A percentile compares a stretch with the other conserved stretches of the same genome.
Conservation (phyloP, 2,797 vertebrate genomes). For the Rachycentron canadum region DNA sequence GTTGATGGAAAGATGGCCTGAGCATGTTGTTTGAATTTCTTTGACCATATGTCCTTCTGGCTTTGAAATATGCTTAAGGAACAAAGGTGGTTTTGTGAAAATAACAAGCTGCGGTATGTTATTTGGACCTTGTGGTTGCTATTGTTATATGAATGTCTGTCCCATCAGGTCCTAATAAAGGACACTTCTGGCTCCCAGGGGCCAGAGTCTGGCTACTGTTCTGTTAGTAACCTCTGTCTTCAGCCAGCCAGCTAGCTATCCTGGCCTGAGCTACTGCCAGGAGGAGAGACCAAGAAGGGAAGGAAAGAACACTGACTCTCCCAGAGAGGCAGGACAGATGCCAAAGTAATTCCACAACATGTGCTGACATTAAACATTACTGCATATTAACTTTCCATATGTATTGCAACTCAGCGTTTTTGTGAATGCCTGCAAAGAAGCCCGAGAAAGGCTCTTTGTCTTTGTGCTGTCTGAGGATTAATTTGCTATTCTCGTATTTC, state of each 20-base stretch:
- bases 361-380: slow-evolving; percentile 90
- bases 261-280: slow-evolving; percentile 78
- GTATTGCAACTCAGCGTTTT: slow-evolving; percentile 87
- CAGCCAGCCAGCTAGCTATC: slow-evolving; percentile 73
- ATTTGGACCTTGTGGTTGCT: slow-evolving; percentile 63
- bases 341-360: slow-evolving; percentile 89
- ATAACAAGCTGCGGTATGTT: slow-evolving; percentile 41
- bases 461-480: slow-evolving; percentile 84
- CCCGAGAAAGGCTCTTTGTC: slow-evolving; percentile 87
- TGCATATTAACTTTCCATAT: slow-evolving; percentile 89
- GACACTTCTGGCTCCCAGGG: slow-evolving; percentile 70
- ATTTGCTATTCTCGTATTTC: slow-evolving; percentile 86
- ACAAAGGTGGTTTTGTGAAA: slow-evolving; percentile 60
- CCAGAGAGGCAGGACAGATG: slow-evolving; percentile 84
- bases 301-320: slow-evolving; percentile 83
- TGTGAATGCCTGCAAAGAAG: slow-evolving; percentile 78
- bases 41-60: slow-evolving; percentile 27
- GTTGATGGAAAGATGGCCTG: slow-evolving; percentile 6
- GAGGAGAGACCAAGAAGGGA: slow-evolving; percentile 74
- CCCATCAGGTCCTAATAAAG: slow-evolving; percentile 70
- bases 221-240: slow-evolving; percentile 74
- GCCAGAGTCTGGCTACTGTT: slow-evolving; percentile 79
- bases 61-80: slow-evolving; percentile 43
- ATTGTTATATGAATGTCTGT: slow-evolving; percentile 51
- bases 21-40: slow-evolving; percentile 29